A percentile compares a stretch with the other conserved stretches of the same genome.
Evolutionary conservation across 2,888 invertebrate genomes (phyloP).

Genomic region (Hydrotaea cyrtoneurina): DNA sequence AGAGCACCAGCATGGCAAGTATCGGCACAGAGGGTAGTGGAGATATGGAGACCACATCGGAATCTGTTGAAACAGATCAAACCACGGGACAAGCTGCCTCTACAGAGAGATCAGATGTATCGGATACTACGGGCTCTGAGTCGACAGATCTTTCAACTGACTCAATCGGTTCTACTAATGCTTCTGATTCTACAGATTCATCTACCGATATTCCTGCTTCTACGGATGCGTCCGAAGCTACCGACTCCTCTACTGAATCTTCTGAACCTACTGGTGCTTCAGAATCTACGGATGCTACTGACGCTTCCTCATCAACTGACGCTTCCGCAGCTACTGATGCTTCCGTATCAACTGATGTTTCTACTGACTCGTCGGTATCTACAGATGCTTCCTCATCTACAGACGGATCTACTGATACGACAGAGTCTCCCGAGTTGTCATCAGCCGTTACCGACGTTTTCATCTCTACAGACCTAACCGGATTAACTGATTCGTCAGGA

Average conservation of each 20-base stretch:
- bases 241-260: background rate
- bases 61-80: constrained; percentile 17
- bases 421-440: constrained; percentile 35
- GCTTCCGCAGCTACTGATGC: constrained; percentile 20
- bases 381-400: constrained; percentile 55
- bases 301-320: constrained; percentile 60
- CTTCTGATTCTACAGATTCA: background rate
- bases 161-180: background rate
- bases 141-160: constrained; percentile 2
- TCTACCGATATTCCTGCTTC: background rate
- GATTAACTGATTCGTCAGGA: constrained; percentile 60
- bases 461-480: constrained; percentile 46
- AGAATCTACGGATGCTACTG: constrained; percentile 36
- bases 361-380: constrained; percentile 48
- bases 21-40: constrained; percentile 74
- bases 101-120: constrained; percentile 66
- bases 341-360: background rate
- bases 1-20: constrained; percentile 69
- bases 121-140: constrained; percentile 53
- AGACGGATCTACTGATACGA: constrained; percentile 68
- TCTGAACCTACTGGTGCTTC: background rate
- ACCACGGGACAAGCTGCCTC: constrained; percentile 30
- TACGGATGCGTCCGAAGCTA: background rate
- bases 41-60: constrained; percentile 65
- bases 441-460: constrained; percentile 54